These are phyloP conservation scores for Edolisoma coerulescens DNA, from an alignment of 2,113 vertebrate species.

Conservation along the genomic window DNA sequence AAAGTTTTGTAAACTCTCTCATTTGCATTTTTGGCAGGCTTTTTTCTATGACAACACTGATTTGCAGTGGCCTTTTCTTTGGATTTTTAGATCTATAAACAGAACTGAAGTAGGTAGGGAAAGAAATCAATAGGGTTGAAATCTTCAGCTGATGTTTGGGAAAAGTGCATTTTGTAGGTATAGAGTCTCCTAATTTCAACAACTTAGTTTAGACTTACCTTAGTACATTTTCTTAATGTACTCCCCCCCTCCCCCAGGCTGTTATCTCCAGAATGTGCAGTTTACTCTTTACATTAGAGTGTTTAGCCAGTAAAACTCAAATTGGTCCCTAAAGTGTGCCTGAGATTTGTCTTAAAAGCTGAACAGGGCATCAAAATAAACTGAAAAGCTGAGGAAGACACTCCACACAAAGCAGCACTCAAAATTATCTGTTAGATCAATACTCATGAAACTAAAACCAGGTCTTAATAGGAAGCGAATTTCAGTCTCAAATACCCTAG, in stretches of 20 bases:
- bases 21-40: background rate
- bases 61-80: background rate
- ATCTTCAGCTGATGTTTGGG: background rate
- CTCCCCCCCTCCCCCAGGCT: background rate
- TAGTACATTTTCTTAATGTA: background rate
- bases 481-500: background rate
- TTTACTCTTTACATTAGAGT: background rate
- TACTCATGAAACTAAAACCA: background rate
- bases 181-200: background rate
- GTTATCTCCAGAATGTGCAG: background rate
- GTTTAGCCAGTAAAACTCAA: background rate
- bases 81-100: background rate
- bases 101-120: background rate
- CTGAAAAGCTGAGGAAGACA: background rate
- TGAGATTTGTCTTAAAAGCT: background rate
- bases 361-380: background rate
- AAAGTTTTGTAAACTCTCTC: background rate
- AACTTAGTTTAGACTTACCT: background rate
- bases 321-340: background rate
- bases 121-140: background rate
- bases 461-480: background rate
- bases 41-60: background rate
- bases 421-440: background rate
- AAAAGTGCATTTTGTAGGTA: background rate
- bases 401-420: background rate